These are phyloP conservation scores for Tubiluchus corallicola DNA, from an alignment of 2,888 invertebrate species.

Conservation along the genomic window DNA sequence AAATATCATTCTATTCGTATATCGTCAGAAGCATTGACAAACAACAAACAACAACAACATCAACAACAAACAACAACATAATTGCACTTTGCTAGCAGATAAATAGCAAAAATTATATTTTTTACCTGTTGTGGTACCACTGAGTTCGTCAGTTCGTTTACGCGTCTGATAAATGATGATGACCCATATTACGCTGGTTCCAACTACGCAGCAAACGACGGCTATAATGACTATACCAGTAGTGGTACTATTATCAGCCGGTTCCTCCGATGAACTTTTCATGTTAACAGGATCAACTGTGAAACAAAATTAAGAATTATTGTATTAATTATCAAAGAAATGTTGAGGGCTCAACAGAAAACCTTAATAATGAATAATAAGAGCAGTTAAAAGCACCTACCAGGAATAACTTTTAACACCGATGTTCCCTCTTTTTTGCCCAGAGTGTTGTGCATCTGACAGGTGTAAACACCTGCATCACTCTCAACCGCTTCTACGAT, in stretches of 20 bases:
- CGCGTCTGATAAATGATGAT: slow-evolving; percentile 71
- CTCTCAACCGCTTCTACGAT: slow-evolving; percentile 55
- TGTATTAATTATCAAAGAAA: background rate
- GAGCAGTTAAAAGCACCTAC: too few species aligned
- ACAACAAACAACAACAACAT: too few species aligned
- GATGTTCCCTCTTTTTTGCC: slow-evolving; percentile 55
- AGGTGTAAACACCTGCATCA: slow-evolving; percentile 73
- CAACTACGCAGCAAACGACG: slow-evolving; percentile 70
- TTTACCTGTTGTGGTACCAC: background rate
- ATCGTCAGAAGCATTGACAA: too few species aligned
- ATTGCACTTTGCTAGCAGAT: too few species aligned
- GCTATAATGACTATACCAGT: slow-evolving; percentile 73
- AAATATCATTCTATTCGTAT: too few species aligned
- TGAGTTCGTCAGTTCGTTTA: slow-evolving; percentile 27
- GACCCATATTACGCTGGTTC: slow-evolving; percentile 78
- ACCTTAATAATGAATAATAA: slow-evolving; percentile 8
- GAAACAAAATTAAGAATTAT: background rate
- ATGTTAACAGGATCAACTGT: too few species aligned
- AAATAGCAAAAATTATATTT: too few species aligned
- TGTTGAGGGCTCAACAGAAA: background rate
- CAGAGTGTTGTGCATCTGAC: slow-evolving; percentile 67
- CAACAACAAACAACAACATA: too few species aligned
- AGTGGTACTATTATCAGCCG: slow-evolving; percentile 47
- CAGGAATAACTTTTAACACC: slow-evolving; percentile 47
- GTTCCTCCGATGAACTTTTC: too few species aligned